Base-by-base conservation (phyloP, 2,113 vertebrate species). In the Romanogobio albipinnatus region DNA sequence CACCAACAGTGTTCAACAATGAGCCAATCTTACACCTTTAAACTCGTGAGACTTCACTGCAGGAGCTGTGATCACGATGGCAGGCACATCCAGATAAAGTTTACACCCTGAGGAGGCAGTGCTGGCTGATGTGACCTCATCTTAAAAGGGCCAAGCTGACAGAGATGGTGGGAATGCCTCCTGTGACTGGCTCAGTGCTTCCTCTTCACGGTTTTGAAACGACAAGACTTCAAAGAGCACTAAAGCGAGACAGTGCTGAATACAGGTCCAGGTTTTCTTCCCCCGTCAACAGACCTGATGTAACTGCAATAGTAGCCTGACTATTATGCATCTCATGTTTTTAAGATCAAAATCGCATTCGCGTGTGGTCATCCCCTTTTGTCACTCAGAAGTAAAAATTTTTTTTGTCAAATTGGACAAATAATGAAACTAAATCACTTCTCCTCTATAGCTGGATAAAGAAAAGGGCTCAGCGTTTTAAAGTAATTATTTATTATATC, bases 11-110 rank as follows among this genome's bases (percentile, higher is more conserved):
- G 29, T 8, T 59, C 76, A 78, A 78, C 76, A 82, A 53, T 71
- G 59, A 82, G 80, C 17, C 36, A 43, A 82, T 71, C 80, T 82
- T 39, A 71, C 80, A 82, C 80, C 79, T 14, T 82, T 53, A 71
- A 71, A 70, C 80, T 71, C 80, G 3, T 53, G 80, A 82, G 80
- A 82, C 6, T 82, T 71, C 22, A 58, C 64, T 82, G 29, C 64
- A 43, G 13, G 47, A 82, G 80, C 29, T 82, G 80, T 68, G 80
- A 82, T 82, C 29, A 71, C 2, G 26, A 70, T 81, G 47, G 62
- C 79, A 68, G 43, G 33, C 61, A 68, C 64, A 71, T 71, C 49
- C 49, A 82, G 33, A 82, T 82, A 51, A 68, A 71, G 80, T 71
- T 53, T 51, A 82, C 80, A 70, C 47, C 66, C 80, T 58, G 62